These are phyloP conservation scores for Ambastaia sidthimunki DNA, from an alignment of 2,797 vertebrate genomes.

Conservation along the genomic window DNA sequence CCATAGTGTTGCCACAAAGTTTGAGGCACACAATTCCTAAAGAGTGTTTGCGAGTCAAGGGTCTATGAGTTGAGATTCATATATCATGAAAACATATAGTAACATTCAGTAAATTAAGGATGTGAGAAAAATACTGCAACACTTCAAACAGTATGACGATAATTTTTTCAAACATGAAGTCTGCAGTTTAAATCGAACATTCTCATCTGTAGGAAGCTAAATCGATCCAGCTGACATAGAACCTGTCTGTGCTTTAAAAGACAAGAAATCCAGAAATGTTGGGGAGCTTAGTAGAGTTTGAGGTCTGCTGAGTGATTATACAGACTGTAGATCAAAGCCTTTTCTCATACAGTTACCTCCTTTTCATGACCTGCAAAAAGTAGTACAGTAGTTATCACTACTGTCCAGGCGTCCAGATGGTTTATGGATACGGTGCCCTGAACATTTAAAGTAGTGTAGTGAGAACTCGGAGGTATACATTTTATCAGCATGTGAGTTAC, in stretches of 20 bases:
- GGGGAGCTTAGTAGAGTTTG: neutral
- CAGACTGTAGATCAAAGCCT: neutral
- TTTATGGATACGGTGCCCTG: neutral
- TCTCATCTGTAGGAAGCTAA: neutral
- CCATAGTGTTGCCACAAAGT: neutral
- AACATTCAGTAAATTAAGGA: neutral
- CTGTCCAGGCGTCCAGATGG: neutral
- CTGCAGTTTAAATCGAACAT: neutral
- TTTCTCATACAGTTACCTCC: neutral
- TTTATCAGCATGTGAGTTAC: no score
- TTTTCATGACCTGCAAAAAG: neutral
- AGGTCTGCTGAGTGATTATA: neutral
- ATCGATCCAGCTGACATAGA: constrained; percentile 7
- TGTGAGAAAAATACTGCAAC: neutral
- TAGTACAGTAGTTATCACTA: neutral
- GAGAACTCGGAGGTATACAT: neutral
- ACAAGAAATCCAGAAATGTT: neutral
- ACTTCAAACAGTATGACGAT: neutral
- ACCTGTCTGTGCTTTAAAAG: neutral
- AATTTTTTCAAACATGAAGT: constrained; percentile 1
- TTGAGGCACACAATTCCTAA: neutral
- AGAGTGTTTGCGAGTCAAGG: neutral
- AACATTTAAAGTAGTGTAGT: neutral
- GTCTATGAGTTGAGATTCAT: neutral
- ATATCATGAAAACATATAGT: neutral